Evolutionary conservation across 2,797 vertebrate genomes (phyloP), one percentile per base, ranked within the genome.

Genomic region (Urophycis tenuis): DNA sequence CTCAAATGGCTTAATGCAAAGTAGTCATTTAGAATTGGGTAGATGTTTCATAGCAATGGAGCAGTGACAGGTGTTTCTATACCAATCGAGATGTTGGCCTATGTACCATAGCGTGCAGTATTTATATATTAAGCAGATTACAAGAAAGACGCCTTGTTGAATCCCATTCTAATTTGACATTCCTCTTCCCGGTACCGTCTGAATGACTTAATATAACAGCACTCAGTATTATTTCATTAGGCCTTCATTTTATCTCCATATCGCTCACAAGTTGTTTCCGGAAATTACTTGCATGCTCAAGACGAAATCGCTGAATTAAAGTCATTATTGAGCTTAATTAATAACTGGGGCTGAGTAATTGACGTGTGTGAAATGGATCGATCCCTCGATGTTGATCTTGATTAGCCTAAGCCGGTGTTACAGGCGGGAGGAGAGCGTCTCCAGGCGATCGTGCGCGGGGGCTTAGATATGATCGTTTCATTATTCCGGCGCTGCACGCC

Each of bases 301-400:
- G 53, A 60, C n/a, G 53, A 60, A 60, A 60, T 25, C 53, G 25
- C 22, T 4, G n/a, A 60, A 60, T 60, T 60, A 60, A 60, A 60
- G 53, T 60, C 53, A 60, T 60, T 60, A 60, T 60, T 60, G 53
- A 60, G 53, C 53, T 60, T n/a, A 25, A 60, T 60, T 60, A 60
- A 25, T 60, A 60, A 60, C 53, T 5, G 45, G 45, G 53, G 53
- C 53, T 60, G 53, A 25, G 53, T 60, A 60, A 60, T 60, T n/a
- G 53, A 60, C 53, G 53, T 60, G 45, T 53, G 45, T 53, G 45
- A 53, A 53, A 53, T 53, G 45, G 45, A 53, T 22, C 17, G 45
- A 53, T 53, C 45, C 19, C 45, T 53, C 5, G 45, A 19, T 53
- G 45, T 22, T 53, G 45, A 53, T 53, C 45, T 53, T 53, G 45